These are phyloP conservation scores for Lepus europaeus DNA, from an alignment of 2,113 vertebrate genomes.

Conservation along the genomic window DNA sequence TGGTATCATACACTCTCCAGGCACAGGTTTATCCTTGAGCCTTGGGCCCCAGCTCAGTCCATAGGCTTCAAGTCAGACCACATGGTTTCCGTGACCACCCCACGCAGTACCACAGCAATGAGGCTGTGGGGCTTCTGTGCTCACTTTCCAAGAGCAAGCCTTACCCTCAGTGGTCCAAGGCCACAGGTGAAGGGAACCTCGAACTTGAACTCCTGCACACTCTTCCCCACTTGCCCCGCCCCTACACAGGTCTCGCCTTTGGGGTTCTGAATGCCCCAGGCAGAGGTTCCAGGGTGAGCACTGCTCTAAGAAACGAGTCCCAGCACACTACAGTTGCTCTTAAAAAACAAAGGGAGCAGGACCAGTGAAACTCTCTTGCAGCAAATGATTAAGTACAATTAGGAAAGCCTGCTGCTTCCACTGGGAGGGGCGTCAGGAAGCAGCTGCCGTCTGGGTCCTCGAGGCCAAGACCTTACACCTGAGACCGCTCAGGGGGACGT, in stretches of 20 bases:
- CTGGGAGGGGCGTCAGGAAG: not conserved
- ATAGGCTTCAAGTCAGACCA: not conserved
- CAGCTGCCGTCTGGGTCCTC: not conserved
- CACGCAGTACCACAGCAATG: not conserved
- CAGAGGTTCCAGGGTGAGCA: not conserved
- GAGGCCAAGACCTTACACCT: not conserved
- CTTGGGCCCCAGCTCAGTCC: not conserved
- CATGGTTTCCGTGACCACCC: accelerated
- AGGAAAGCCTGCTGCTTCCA: not conserved
- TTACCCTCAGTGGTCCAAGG: not conserved
- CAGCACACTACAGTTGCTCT: not conserved
- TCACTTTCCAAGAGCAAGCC: not conserved
- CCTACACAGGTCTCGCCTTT: not conserved
- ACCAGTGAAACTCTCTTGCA: not conserved
- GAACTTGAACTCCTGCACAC: not conserved
- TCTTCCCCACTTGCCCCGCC: not conserved
- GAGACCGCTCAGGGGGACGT: accelerated
- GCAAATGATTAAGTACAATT: not conserved
- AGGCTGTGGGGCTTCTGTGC: not conserved
- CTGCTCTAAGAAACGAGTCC: not conserved
- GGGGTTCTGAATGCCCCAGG: not conserved
- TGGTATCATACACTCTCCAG: not conserved
- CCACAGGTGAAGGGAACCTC: not conserved
- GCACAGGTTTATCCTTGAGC: accelerated
- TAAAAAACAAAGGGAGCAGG: not conserved